Evolutionary conservation across 2,113 vertebrate genomes (phyloP).

Genomic region (Crotophaga sulcirostris): DNA sequence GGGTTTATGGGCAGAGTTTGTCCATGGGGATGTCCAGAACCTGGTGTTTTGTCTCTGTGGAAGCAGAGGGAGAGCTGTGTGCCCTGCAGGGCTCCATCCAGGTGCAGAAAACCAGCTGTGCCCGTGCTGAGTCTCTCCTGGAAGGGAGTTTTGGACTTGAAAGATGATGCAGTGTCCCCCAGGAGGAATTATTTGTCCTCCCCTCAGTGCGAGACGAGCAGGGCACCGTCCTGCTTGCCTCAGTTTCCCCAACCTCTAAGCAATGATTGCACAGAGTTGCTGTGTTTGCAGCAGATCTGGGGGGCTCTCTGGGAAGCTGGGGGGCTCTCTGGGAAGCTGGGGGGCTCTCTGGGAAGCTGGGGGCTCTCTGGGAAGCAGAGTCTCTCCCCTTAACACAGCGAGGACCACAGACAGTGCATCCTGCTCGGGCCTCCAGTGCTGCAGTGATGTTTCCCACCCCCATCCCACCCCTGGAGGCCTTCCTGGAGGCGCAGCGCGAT

Average conservation of each 20-base stretch:
- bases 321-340: background rate
- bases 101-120: too few species aligned
- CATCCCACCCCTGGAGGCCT: background rate
- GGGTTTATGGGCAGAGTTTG: background rate
- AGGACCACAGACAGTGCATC: fast-evolving
- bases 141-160: background rate
- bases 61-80: background rate
- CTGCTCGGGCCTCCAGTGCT: background rate
- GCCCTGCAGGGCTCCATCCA: background rate
- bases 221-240: background rate
- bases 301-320: background rate
- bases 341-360: background rate
- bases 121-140: background rate
- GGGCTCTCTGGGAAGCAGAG: background rate
- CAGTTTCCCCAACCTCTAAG: background rate
- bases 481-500: background rate
- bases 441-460: background rate
- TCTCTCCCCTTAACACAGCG: fast-evolving
- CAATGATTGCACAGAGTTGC: fast-evolving
- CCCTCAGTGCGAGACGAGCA: too few species aligned
- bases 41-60: background rate
- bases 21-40: background rate
- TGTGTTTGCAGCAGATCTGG: background rate
- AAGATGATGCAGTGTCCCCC: background rate
- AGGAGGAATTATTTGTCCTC: background rate